Evolutionary conservation across 2,888 invertebrate species (phyloP).

Genomic region (Onthophagus sagittarius): DNA sequence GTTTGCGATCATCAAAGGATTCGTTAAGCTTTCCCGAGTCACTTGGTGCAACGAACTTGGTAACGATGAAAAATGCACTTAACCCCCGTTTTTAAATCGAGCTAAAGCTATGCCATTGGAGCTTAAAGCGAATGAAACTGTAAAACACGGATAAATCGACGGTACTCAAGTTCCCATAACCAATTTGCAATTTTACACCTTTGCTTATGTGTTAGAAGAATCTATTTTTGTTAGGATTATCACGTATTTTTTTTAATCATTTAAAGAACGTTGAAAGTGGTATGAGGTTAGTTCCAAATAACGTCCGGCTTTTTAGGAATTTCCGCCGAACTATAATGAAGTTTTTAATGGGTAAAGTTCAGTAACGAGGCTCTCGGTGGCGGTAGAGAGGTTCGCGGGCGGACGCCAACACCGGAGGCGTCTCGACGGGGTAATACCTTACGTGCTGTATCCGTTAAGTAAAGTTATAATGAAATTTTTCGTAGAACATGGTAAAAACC

Average conservation of each 20-base stretch:
- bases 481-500: conserved; percentile 21
- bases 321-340: background rate
- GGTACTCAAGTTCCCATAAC: background rate
- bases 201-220: background rate
- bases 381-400: background rate
- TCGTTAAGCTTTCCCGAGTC: background rate
- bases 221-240: background rate
- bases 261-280: background rate
- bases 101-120: background rate
- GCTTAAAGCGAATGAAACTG: background rate
- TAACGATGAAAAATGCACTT: background rate
- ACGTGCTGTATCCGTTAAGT: conserved; percentile 32
- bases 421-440: conserved; percentile 39
- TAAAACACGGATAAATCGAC: background rate
- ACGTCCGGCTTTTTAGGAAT: background rate
- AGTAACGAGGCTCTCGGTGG: background rate
- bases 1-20: background rate
- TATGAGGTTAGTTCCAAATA: background rate
- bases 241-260: background rate
- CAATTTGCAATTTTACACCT: background rate
- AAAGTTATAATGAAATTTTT: conserved; percentile 38
- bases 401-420: background rate
- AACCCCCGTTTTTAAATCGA: background rate
- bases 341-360: background rate
- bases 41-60: background rate